Conservation (phyloP, 2,113 vertebrate species). For the Triplophysa dalaica region DNA sequence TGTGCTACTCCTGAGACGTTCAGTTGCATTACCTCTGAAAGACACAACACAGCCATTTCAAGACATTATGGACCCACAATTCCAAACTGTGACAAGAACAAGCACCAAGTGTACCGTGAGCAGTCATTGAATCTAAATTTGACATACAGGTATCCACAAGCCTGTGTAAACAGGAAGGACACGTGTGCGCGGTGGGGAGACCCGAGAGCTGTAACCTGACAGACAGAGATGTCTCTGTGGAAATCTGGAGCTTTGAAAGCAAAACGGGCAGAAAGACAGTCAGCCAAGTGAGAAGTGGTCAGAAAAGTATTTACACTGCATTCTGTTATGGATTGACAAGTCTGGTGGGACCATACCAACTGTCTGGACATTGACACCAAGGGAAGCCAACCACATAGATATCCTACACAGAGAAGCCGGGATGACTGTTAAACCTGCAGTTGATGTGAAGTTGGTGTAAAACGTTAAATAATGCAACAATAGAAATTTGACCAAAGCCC, state of each 20-base stretch:
- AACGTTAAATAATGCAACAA: neutral
- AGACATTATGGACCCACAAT: neutral
- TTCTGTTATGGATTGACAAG: slow-evolving; percentile 37
- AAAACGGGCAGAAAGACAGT: slow-evolving; percentile 30
- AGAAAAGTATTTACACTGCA: slow-evolving; percentile 45
- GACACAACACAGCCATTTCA: neutral
- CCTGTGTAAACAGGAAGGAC: slow-evolving; percentile 22
- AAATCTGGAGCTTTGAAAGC: slow-evolving; percentile 36
- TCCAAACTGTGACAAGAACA: slow-evolving; percentile 28
- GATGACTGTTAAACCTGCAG: neutral
- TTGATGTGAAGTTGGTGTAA: slow-evolving; percentile 3
- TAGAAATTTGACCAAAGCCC: neutral
- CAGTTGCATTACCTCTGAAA: neutral
- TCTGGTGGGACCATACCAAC: slow-evolving; percentile 25
- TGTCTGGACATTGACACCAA: slow-evolving; percentile 29
- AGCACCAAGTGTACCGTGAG: slow-evolving; percentile 8
- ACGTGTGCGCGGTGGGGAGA: slow-evolving; percentile 13
- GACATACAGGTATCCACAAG: neutral
- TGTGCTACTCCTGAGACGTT: neutral
- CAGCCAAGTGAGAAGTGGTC: slow-evolving; percentile 31
- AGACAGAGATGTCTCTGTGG: slow-evolving; percentile 39
- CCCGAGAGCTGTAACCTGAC: slow-evolving; percentile 12
- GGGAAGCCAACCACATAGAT: neutral
- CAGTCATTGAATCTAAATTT: slow-evolving; percentile 13
- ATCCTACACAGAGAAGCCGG: neutral